These are phyloP conservation scores for Ichneumoninae sp. DNA, from an alignment of 2,888 invertebrate genomes.

Conservation along the genomic window DNA sequence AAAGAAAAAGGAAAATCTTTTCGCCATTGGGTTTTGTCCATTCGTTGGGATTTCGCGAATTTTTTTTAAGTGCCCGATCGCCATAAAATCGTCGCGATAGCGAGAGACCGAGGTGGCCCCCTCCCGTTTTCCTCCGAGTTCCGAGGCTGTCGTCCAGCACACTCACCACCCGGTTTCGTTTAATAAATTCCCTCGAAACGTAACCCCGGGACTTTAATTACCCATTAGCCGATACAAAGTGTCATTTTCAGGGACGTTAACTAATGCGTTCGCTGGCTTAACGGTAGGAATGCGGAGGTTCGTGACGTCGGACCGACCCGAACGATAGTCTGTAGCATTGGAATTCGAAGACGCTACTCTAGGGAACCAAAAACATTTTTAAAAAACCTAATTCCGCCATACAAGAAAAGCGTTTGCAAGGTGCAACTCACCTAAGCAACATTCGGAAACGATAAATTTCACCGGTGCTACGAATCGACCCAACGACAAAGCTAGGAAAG, in stretches of 20 bases:
- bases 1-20: slow-evolving; percentile 29
- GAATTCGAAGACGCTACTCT: not conserved
- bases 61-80: slow-evolving; percentile 69
- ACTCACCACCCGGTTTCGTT: slow-evolving; percentile 64
- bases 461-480: no score
- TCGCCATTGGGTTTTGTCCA: slow-evolving; percentile 48
- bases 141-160: slow-evolving; percentile 5
- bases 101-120: slow-evolving; percentile 40
- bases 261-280: slow-evolving; percentile 73
- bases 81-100: slow-evolving; percentile 67
- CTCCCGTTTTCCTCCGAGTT: slow-evolving; percentile 49
- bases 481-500: no score
- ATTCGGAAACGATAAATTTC: not conserved
- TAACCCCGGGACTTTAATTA: slow-evolving; percentile 78
- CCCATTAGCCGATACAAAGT: slow-evolving; percentile 79
- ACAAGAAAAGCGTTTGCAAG: not conserved
- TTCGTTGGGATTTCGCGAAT: slow-evolving; percentile 59
- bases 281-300: slow-evolving; percentile 70
- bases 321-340: not conserved
- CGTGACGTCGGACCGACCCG: not conserved
- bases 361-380: not conserved
- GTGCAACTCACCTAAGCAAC: not conserved
- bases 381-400: not conserved
- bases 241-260: slow-evolving; percentile 79
- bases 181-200: slow-evolving; percentile 77